A percentile compares a stretch with the other conserved stretches of the same genome.
phyloP scores from a whole-genome alignment of 2,888 invertebrate genomes.

The Tromatobia lineatoria region DNA sequence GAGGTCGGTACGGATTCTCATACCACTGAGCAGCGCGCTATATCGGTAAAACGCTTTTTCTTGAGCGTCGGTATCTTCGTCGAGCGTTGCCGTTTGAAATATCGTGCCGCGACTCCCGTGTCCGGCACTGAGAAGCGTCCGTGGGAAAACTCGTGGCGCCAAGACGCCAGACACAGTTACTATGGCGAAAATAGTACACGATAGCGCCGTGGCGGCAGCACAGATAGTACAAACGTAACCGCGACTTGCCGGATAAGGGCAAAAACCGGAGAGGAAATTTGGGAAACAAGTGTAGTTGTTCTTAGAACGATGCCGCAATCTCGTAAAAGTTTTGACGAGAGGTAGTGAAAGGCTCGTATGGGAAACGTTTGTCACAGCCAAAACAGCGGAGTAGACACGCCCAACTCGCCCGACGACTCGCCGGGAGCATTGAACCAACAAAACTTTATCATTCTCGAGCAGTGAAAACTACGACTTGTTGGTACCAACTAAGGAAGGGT shows the following conservation, averaged over 20 bases:
- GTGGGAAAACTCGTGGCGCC: conserved; percentile 20
- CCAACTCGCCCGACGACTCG: conserved; percentile 1
- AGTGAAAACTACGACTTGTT: conserved; percentile 42
- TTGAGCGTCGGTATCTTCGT: conserved; percentile 39
- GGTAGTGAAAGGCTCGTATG: not conserved
- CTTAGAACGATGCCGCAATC: conserved; percentile 6
- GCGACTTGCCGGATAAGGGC: not conserved
- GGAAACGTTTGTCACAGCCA: conserved; percentile 14
- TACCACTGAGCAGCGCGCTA: conserved; percentile 27
- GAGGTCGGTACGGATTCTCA: conserved; percentile 28
- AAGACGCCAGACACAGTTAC: not conserved
- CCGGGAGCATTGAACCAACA: not conserved
- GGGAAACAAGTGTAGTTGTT: conserved; percentile 1
- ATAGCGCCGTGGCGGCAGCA: not conserved
- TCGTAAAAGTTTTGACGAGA: conserved; percentile 32
- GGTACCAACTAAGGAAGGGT: not conserved
- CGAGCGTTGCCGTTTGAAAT: conserved; percentile 25
- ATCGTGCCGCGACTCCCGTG: conserved; percentile 26
- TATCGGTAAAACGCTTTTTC: conserved; percentile 53
- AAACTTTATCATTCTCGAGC: not conserved
- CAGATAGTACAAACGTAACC: not conserved
- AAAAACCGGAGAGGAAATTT: not conserved
- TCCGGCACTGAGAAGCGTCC: not conserved
- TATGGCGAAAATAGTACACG: not conserved
- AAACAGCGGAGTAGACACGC: conserved; percentile 31